Conservation (phyloP, 1,140 invertebrate species). For the Anoplolepis gracilipes region DNA sequence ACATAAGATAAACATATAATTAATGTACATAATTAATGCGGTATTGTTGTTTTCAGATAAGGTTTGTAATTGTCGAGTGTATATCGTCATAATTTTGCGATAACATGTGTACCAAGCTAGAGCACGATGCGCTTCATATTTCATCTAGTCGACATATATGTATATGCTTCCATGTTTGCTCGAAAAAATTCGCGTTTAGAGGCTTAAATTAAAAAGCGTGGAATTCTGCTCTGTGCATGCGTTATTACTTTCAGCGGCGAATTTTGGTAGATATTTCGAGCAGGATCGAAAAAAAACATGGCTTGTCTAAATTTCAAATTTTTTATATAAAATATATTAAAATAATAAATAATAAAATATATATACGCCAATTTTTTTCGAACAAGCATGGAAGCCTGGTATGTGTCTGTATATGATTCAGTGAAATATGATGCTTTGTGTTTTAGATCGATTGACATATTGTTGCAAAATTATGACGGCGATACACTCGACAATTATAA, state of each 20-base stretch:
- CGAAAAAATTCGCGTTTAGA: neutral
- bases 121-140: neutral
- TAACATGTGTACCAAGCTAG: too few species aligned
- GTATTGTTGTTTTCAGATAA: neutral
- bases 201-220: constrained; percentile 3
- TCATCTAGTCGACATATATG: neutral
- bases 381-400: neutral
- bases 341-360: neutral
- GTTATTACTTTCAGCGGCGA: neutral
- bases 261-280: constrained; percentile 2
- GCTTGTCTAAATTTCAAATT: neutral
- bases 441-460: neutral
- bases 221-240: neutral
- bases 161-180: neutral
- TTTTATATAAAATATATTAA: neutral
- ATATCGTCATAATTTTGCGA: constrained; percentile 1
- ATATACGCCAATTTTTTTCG: neutral
- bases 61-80: neutral
- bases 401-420: too few species aligned
- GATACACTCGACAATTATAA: constrained; percentile 3
- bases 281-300: neutral
- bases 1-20: neutral
- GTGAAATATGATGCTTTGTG: neutral
- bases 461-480: neutral
- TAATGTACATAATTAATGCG: neutral